These are phyloP conservation scores for Montipora cactus DNA, from an alignment of 64 coral and sea anemone genomes.

Conservation along the genomic window DNA sequence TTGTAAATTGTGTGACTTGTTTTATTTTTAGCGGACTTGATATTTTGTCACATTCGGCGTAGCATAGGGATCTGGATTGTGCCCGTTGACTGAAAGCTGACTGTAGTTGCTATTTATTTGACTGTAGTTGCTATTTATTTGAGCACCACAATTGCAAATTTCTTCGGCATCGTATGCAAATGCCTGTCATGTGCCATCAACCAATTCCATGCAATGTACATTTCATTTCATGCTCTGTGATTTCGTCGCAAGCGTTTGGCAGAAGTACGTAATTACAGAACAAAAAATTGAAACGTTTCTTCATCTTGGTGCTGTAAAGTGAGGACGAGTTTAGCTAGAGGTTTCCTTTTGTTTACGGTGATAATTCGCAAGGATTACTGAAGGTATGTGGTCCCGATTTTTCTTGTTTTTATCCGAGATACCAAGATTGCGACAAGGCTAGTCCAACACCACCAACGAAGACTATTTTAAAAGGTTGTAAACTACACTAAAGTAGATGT, in stretches of 20 bases:
- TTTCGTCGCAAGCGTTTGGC: conserved; percentile 11
- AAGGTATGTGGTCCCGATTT: neutral
- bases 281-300: neutral
- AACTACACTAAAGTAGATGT: neutral
- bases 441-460: neutral
- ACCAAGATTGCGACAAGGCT: neutral
- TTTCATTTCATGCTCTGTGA: conserved; percentile 20
- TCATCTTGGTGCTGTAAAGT: neutral
- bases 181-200: neutral
- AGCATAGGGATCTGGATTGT: too few relatives aligned
- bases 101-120: too few relatives aligned
- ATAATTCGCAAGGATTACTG: neutral
- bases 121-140: too few relatives aligned
- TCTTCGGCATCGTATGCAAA: conserved; percentile 20
- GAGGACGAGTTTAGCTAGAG: neutral
- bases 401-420: neutral
- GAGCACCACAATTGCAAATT: too few relatives aligned
- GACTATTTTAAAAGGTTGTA: neutral
- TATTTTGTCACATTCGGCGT: too few relatives aligned
- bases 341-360: neutral
- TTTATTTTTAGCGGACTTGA: too few relatives aligned
- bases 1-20: too few relatives aligned
- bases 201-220: neutral
- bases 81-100: too few relatives aligned
- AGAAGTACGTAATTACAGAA: neutral